Evolutionary conservation across 1,140 invertebrate genomes (phyloP), one percentile per base, ranked within the genome.

Genomic region (Drosophila ohnishii): DNA sequence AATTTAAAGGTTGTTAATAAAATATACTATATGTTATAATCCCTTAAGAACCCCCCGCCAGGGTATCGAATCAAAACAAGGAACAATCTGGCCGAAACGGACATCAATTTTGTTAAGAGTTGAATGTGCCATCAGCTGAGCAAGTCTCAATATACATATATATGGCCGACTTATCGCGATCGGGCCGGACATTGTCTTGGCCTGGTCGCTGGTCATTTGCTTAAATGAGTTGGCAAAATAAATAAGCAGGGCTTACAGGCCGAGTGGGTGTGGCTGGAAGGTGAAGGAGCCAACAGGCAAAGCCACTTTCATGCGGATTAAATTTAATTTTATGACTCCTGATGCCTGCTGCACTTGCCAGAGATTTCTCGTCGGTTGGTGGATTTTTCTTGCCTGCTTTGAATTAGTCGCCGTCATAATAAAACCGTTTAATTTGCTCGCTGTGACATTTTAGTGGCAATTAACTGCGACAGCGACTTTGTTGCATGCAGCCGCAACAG

Each of bases 161-260:
- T 37, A 61, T 37, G 42, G 48, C 35, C 53, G 51, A 58, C 60
- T 87, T 83, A 87, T 86, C 84, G 75, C 79, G 80, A 86, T 87
- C 71, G 60, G 53, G 57, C 40, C 50, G 64, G 63, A 48, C 77
- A 59, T 48, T 70, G 81, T 85, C 71, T 76, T 86, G 82, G 81
- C 78, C 82, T 64, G 37, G 5, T 39, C 37, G 0, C 37, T 39
- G 78, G 83, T 79, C 71, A 86, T 87, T 86, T 86, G 83, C 83
- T 63, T 66, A 86, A 86, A 87, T 86, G 83, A 86, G 83, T 87
- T 86, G 83, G 83, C 83, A 87, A 72, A 53, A 76, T 76, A 76
- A 55, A 67, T 65, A 37, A 75, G 56, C 40, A 32, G 28, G 69
- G 45, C 65, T 83, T 84, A 84, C 80, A 72, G 51, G 14, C 55